Evolutionary conservation across 1,140 invertebrate genomes (phyloP), one percentile per base, ranked within the genome.

Genomic region (Drosophila tropicalis): DNA sequence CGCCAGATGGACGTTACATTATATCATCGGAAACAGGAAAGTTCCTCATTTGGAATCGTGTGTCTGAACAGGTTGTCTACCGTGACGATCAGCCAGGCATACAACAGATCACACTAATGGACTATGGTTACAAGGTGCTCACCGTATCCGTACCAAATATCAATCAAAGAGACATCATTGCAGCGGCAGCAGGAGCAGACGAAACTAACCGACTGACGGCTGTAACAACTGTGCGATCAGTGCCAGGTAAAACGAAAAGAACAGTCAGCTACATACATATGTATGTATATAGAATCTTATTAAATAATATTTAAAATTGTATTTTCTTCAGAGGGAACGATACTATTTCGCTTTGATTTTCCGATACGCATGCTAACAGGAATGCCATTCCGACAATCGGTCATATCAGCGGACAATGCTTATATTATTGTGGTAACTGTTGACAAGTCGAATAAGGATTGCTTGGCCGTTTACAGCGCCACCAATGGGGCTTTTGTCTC

Each of bases 11-110:
- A 62, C 95, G 95, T 85, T 96, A 95, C 82, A 96, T 99, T 0
- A 93, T 98, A 12, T 97, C 97, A 0, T 96, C 97, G 0, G 98
- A 99, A 91, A 98, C 97, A 1, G 98, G 98, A 0, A 97, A 97
- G 84, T 94, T 99, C 25, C 92, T 99, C 0, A 95, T 99, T 25
- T 99, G 98, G 98, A 96, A 98, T 81, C 94, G 97, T n/a, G 93
- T 92, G 39, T 96, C 96, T 1, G 95, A 96, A 73, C 94, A 96
- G 92, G 97, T 98, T 0, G 92, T 97, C 41, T 97, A 95, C 79
- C 96, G 97, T 93, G 95, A 97, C 83, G 95, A 96, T 79, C 96
- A 98, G 89, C 95, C 95, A 9, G 96, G 97, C 5, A 96, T 99
- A 5, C 96, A 96, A 69, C 98, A 99, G 91, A 93, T 99, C 4